These are phyloP conservation scores for Nomia melanderi DNA, from an alignment of 1,140 invertebrate genomes.

Conservation along the genomic window DNA sequence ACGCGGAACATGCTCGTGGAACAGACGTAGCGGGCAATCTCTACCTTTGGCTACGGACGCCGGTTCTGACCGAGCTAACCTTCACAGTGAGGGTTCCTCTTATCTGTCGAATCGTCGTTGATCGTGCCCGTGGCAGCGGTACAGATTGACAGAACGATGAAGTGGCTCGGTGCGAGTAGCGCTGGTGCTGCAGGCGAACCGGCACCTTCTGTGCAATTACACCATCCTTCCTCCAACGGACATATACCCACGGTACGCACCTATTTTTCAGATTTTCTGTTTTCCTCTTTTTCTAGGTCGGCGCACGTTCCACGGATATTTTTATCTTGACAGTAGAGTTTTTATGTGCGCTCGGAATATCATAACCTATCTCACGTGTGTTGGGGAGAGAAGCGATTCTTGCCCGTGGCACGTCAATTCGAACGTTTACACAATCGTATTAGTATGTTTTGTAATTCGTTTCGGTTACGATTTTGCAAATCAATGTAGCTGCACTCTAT, in stretches of 20 bases:
- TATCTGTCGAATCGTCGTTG: conserved; percentile 37
- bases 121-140: conserved; percentile 50
- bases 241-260: conserved; percentile 76
- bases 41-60: conserved; percentile 54
- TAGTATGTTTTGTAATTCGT: not conserved
- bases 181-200: conserved; percentile 77
- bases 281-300: not conserved
- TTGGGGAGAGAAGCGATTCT: not conserved
- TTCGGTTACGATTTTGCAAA: not conserved
- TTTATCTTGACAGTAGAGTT: not conserved
- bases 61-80: conserved; percentile 63
- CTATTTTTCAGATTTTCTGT: conserved; percentile 9
- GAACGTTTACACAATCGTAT: not conserved
- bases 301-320: not conserved
- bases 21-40: conserved; percentile 51
- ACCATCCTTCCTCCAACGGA: conserved; percentile 78
- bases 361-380: conserved; percentile 52
- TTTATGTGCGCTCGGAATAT: conserved; percentile 13
- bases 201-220: conserved; percentile 79
- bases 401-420: not conserved
- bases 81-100: conserved; percentile 44
- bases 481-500: not conserved
- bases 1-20: conserved; percentile 43
- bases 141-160: conserved; percentile 73
- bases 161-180: conserved; percentile 79